These are phyloP conservation scores for Apaloderma vittatum DNA, from an alignment of 2,113 vertebrate genomes.

Conservation along the genomic window DNA sequence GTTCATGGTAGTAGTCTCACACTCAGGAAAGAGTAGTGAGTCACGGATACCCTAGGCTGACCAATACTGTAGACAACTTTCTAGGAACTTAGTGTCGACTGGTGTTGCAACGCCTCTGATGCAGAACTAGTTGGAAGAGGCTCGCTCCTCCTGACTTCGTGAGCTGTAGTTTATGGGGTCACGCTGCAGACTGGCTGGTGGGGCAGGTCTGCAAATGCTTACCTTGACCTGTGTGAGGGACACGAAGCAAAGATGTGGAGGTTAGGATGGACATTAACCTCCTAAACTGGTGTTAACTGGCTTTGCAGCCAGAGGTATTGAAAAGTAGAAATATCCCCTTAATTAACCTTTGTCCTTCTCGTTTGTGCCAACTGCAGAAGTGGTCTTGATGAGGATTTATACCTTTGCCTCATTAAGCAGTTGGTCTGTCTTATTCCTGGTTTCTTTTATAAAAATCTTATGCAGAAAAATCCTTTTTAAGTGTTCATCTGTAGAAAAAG, in stretches of 20 bases:
- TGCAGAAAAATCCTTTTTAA: neutral
- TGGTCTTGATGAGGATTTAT: slow-evolving; percentile 19
- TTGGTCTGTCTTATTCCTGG: neutral
- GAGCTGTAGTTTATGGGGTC: neutral
- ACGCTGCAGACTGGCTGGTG: fast-evolving
- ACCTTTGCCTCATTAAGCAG: slow-evolving; percentile 5
- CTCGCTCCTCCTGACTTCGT: neutral
- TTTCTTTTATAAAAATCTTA: neutral
- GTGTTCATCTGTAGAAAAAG: neutral
- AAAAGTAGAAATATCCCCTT: slow-evolving; percentile 16
- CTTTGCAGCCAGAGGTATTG: neutral
- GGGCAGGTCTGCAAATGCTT: neutral
- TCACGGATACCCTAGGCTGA: neutral
- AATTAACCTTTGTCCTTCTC: slow-evolving; percentile 48
- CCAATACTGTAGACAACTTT: neutral
- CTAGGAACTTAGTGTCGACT: neutral
- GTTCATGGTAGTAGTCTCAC: fast-evolving
- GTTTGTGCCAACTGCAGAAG: slow-evolving; percentile 24
- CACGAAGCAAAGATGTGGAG: neutral
- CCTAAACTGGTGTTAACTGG: neutral
- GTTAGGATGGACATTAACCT: neutral
- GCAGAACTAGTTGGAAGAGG: neutral
- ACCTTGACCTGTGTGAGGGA: neutral
- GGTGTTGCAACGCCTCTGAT: neutral
- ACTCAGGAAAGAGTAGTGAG: neutral